Conservation (phyloP, 2,113 vertebrate genomes). For the Menidia beryllina region DNA sequence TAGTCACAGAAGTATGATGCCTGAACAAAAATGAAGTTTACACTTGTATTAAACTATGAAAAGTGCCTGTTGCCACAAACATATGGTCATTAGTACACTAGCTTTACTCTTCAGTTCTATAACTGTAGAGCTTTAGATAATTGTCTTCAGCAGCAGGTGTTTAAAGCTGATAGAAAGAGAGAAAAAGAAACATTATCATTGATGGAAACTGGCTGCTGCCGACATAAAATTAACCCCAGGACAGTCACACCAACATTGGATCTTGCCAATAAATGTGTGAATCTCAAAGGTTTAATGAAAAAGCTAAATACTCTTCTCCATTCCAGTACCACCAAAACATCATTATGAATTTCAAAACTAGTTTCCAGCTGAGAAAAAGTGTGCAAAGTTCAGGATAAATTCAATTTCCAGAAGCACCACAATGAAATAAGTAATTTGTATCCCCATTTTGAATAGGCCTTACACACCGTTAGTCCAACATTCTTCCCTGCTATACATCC, state of each 20-base stretch:
- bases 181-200: neutral
- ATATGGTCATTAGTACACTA: slow-evolving; percentile 13
- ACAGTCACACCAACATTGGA: neutral
- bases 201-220: slow-evolving; percentile 12
- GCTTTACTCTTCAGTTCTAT: neutral
- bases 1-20: slow-evolving; percentile 1
- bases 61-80: slow-evolving; percentile 8
- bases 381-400: neutral
- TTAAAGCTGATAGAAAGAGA: slow-evolving; percentile 3
- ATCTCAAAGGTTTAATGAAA: slow-evolving; percentile 11
- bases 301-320: neutral
- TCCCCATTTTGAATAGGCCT: neutral
- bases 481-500: no score
- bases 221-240: neutral
- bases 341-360: neutral
- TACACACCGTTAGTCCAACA: neutral
- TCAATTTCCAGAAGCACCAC: neutral
- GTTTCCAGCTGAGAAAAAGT: neutral
- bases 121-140: slow-evolving; percentile 5
- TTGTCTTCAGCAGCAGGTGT: slow-evolving; percentile 34
- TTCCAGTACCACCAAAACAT: neutral
- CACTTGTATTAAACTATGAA: neutral
- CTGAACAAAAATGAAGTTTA: neutral
- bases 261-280: neutral
- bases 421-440: neutral